Evolutionary conservation across 2,797 vertebrate genomes (phyloP).

Genomic region (Kryptopterus vitreolus): DNA sequence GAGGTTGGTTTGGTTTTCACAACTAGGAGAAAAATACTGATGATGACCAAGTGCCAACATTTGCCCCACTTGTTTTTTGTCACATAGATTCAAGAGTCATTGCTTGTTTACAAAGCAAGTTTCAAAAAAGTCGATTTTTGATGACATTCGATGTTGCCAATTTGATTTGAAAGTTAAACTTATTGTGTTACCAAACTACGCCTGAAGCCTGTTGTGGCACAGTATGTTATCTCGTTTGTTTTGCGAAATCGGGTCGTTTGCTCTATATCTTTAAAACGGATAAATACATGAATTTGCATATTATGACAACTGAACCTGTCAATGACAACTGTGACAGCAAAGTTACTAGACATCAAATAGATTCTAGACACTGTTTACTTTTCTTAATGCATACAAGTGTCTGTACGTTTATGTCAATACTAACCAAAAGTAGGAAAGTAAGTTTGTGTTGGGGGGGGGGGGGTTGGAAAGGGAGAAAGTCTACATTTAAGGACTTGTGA

Average conservation of each 20-base stretch:
- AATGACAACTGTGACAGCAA: neutral
- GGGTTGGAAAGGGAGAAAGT: no score
- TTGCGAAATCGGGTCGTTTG: neutral
- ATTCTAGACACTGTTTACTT: neutral
- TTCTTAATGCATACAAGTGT: neutral
- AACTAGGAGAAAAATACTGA: constrained; percentile 26
- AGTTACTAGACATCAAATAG: neutral
- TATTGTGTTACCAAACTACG: neutral
- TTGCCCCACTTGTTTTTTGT: neutral
- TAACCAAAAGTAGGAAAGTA: neutral
- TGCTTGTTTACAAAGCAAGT: no score
- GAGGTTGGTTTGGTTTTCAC: constrained; percentile 16
- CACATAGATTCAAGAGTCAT: no score
- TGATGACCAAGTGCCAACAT: constrained; percentile 41
- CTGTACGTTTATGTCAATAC: neutral
- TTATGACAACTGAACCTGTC: neutral
- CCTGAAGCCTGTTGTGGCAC: neutral
- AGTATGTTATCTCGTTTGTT: neutral
- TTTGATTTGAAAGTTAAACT: neutral
- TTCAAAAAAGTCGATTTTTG: neutral
- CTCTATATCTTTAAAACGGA: no score
- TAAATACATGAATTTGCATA: no score
- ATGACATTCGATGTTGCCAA: neutral
- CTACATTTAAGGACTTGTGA: neutral
- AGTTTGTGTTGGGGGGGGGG: no score